Conservation (phyloP, 1,140 invertebrate genomes). For the Pseudomyrmex flavicornis region DNA sequence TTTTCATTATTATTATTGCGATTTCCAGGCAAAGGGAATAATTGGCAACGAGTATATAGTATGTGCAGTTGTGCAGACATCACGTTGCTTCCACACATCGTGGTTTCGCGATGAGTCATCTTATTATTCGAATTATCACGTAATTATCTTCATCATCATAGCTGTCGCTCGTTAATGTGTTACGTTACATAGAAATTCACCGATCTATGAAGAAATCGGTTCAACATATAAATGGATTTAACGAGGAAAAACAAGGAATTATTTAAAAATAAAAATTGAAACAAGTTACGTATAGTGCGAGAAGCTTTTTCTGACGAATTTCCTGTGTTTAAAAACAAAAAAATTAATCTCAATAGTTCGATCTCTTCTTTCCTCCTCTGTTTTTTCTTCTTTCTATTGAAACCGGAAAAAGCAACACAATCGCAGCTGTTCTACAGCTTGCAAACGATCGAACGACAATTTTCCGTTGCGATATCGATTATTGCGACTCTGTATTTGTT, state of each 20-base stretch:
- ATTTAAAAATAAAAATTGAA: background rate
- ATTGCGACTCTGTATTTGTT: conserved; percentile 8
- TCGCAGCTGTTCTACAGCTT: background rate
- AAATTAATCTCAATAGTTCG: too few relatives aligned
- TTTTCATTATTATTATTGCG: background rate
- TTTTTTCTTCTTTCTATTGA: too few relatives aligned
- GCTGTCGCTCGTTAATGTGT: background rate
- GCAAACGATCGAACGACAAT: background rate
- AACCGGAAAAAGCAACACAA: background rate
- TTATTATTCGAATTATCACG: conserved; percentile 47
- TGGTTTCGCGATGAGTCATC: conserved; percentile 38
- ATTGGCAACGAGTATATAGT: conserved; percentile 21
- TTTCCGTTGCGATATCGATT: background rate
- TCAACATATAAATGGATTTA: background rate
- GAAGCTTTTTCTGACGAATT: too few relatives aligned
- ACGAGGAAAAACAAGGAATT: background rate
- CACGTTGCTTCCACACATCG: conserved; percentile 30
- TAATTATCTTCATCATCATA: conserved; percentile 45
- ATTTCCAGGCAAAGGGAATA: background rate
- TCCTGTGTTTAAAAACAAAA: too few relatives aligned
- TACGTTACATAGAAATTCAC: background rate
- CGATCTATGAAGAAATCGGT: background rate
- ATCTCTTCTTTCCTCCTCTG: too few relatives aligned
- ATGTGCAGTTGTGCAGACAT: conserved; percentile 1
- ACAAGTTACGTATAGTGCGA: too few relatives aligned